These are phyloP conservation scores for Orycteropus afer DNA, from an alignment of 2,113 vertebrate species.

Conservation along the genomic window DNA sequence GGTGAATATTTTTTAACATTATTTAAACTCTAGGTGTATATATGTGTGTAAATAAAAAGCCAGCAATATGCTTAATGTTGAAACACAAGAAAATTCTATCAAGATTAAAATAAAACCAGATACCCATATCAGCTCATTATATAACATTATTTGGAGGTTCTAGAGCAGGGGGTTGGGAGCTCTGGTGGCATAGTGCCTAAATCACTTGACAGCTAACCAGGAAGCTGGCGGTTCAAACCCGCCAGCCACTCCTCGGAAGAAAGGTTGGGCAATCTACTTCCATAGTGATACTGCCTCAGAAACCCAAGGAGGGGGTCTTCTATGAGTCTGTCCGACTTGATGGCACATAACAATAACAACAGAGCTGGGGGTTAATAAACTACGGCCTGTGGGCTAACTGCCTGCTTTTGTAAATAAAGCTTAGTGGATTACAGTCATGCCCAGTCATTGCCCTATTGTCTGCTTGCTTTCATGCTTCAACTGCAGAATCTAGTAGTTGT, in stretches of 20 bases:
- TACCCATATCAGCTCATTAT: neutral
- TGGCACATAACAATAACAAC: too few relatives aligned
- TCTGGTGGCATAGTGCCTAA: too few relatives aligned
- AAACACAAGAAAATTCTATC: neutral
- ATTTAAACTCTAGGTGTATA: neutral
- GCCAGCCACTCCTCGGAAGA: too few relatives aligned
- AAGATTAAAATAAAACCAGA: neutral
- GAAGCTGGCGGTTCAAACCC: too few relatives aligned
- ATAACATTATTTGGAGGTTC: neutral
- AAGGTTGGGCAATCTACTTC: too few relatives aligned
- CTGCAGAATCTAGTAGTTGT: neutral
- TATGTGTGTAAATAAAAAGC: neutral
- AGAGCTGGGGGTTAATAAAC: neutral
- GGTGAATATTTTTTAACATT: neutral
- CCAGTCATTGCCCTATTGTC: neutral
- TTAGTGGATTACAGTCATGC: neutral
- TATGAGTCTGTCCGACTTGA: too few relatives aligned
- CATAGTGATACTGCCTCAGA: too few relatives aligned
- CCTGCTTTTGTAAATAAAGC: slow-evolving; percentile 26
- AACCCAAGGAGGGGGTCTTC: too few relatives aligned
- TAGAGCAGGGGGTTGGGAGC: neutral
- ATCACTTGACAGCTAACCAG: too few relatives aligned
- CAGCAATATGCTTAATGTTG: neutral
- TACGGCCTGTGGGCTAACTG: neutral
- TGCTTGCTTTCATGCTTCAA: neutral